Base-by-base conservation (phyloP, 2,888 invertebrate species). In the Girardia tigrina region DNA sequence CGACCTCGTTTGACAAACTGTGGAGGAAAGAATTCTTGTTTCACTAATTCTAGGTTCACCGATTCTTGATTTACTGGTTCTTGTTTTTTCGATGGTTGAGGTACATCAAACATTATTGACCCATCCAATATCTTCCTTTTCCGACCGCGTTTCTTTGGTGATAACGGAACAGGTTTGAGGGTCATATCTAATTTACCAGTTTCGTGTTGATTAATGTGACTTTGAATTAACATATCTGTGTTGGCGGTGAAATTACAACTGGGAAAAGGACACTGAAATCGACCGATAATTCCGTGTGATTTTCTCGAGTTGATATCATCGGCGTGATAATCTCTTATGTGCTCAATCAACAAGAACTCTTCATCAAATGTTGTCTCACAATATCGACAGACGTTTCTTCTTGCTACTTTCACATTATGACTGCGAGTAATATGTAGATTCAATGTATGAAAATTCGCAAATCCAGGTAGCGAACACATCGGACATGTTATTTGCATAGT, bases 351-450 rank as follows among this genome's bases (percentile, higher is more conserved):
- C 23, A 2, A 6, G 56, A 23, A 56, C 4, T 56, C n/a, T 56
- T 4, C 4, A 4, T 72, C 14, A 29, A 72, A 72, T 26, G 26
- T 72, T 12, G 26, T 23, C 26, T 36, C 42, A 23, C 72, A 72
- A 42, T 72, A 72, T 2, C 72, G 20, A 72, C 72, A 72, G 20
- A 72, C 72, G 72, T 26, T 29, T 42, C 26, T 29, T 29, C 42
- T 23, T 20, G 72, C 20, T 14, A 72, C 72, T 23, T 42, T 29
- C 20, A 72, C 26, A 29, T 20, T 23, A 29, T 72, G 72, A 29
- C 29, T 23, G 14, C 72, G 72, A n/a, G 72, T 72, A 23, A 72
- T 72, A 23, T 72, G 72, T 16, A 28, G 72, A 23, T 72, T 72
- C 14, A 72, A 23, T 42, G 27, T 28, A 42, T 72, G 27, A 23